Conservation (phyloP, 2,113 vertebrate species). For the Orthonyx spaldingii region DNA sequence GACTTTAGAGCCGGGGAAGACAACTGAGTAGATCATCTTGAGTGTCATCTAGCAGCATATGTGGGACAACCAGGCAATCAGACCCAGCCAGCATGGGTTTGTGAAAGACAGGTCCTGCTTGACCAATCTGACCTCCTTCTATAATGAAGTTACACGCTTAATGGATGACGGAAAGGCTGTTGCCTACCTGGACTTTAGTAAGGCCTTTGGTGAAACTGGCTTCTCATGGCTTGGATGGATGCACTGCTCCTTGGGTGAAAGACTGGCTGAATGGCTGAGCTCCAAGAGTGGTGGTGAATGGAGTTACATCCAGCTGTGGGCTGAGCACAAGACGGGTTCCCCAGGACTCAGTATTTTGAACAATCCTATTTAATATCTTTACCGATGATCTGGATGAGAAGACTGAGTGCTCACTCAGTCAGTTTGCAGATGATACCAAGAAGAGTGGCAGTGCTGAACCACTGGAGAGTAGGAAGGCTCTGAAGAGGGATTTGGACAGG, state of each 20-base stretch:
- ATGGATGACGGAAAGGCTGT: not conserved
- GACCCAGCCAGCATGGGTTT: rapidly evolving
- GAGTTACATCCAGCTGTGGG: not conserved
- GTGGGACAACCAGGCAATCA: too few relatives aligned
- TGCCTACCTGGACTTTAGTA: not conserved
- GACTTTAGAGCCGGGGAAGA: rapidly evolving
- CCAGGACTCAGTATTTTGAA: not conserved
- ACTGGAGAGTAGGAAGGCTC: not conserved
- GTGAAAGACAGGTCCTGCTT: rapidly evolving
- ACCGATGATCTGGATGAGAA: too few relatives aligned
- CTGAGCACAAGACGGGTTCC: not conserved
- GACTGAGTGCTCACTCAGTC: not conserved
- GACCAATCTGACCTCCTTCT: not conserved
- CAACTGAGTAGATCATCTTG: not conserved
- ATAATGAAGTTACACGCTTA: not conserved
- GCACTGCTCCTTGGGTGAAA: not conserved
- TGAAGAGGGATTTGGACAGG: not conserved
- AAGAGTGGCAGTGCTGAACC: not conserved
- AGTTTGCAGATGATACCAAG: not conserved
- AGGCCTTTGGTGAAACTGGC: not conserved
- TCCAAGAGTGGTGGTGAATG: not conserved
- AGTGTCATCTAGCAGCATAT: rapidly evolving
- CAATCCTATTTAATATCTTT: not conserved
- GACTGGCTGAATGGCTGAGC: not conserved
- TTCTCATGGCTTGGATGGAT: not conserved